A percentile compares a stretch with the other conserved stretches of the same genome.
Evolutionary conservation across 2,797 vertebrate species (phyloP).

Genomic region (Petrocephalus schoutedeni): DNA sequence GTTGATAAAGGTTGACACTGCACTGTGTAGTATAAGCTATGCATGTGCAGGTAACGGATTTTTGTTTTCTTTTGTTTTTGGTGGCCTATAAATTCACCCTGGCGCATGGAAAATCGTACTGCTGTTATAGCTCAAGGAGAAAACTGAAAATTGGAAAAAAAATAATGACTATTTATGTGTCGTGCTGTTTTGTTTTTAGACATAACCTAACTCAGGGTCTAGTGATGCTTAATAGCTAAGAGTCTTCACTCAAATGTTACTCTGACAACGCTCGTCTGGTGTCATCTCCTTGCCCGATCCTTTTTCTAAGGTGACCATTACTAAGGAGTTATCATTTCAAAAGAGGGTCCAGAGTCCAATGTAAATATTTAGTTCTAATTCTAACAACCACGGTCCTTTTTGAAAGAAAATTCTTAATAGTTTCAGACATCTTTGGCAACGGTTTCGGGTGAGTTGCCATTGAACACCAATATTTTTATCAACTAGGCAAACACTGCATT

Average conservation of each 20-base stretch:
- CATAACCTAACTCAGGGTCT: constrained; percentile 20
- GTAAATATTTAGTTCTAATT: not conserved
- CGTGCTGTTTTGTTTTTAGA: constrained; percentile 5
- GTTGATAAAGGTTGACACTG: not conserved
- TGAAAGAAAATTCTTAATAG: not conserved
- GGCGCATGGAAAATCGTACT: not conserved
- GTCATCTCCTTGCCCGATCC: not conserved
- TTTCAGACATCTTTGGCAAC: not conserved
- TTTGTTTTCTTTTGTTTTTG: not conserved
- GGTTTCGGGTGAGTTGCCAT: not conserved
- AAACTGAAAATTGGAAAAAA: constrained; percentile 7
- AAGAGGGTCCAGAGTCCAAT: not conserved
- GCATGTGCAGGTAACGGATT: not conserved
- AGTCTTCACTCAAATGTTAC: constrained; percentile 1
- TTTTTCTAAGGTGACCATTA: constrained; percentile 6
- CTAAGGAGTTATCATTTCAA: not conserved
- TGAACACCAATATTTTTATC: not conserved
- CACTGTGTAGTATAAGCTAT: not conserved
- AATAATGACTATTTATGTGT: not conserved
- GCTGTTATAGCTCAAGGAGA: constrained; percentile 11
- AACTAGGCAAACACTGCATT: not conserved
- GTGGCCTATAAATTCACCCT: not conserved
- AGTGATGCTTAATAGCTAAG: constrained; percentile 1
- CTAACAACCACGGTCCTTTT: not conserved
- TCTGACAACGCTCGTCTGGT: not conserved